These are phyloP conservation scores for Eulemur albifrons DNA, from an alignment of 2,797 vertebrate genomes.

Conservation along the genomic window DNA sequence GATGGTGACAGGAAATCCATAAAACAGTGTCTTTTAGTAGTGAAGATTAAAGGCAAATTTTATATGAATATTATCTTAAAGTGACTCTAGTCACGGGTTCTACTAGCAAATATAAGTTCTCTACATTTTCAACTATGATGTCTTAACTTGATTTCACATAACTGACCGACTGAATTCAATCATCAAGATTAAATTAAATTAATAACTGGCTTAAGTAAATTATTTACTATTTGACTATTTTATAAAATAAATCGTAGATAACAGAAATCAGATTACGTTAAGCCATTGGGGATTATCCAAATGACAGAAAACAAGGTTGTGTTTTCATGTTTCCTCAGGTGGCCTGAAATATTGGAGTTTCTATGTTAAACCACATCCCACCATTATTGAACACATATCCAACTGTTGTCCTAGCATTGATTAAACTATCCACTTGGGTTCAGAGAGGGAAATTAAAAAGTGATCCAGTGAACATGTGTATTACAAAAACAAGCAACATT, in stretches of 20 bases:
- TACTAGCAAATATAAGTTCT: background rate
- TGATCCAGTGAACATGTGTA: background rate
- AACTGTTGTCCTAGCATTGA: background rate
- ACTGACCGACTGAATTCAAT: background rate
- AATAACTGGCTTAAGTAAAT: background rate
- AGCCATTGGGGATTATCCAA: background rate
- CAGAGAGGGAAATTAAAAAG: slow-evolving; percentile 13
- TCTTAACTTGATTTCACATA: background rate
- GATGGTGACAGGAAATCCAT: background rate
- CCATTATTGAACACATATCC: background rate
- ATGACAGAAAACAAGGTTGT: background rate
- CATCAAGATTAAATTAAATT: background rate
- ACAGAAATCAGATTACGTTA: background rate
- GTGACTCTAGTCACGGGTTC: background rate
- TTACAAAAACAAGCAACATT: background rate
- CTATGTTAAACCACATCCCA: background rate
- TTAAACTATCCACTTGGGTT: background rate
- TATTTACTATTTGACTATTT: background rate
- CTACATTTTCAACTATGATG: background rate
- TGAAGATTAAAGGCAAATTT: background rate
- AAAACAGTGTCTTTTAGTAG: slow-evolving; percentile 5
- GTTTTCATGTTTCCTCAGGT: background rate
- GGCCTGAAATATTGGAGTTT: background rate
- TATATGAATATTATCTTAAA: slow-evolving; percentile 2
- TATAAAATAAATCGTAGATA: background rate